A percentile compares a stretch with the other conserved stretches of the same genome.
phyloP scores from a whole-genome alignment of 2,797 vertebrate genomes.

The Gastrophryne carolinensis region DNA sequence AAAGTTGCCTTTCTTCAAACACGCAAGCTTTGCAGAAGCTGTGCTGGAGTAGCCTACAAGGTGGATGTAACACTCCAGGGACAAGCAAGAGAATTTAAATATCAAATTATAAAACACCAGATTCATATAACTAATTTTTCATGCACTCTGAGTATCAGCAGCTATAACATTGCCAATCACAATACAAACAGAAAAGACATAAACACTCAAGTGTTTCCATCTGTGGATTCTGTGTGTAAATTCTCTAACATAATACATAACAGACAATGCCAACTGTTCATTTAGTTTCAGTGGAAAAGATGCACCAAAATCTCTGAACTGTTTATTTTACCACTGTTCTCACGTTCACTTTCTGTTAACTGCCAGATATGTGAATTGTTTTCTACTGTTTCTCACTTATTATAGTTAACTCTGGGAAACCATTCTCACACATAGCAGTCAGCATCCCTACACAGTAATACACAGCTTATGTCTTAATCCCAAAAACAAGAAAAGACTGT shows the following conservation, averaged over 20 bases:
- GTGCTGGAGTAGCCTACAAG: no score
- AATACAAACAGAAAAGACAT: background rate
- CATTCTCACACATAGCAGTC: background rate
- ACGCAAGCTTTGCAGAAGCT: no score
- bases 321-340: constrained; percentile 15
- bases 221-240: no score
- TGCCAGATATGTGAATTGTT: constrained; percentile 11
- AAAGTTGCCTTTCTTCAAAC: no score
- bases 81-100: no score
- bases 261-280: background rate
- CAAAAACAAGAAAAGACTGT: background rate
- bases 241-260: no score
- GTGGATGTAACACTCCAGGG: no score
- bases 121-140: no score
- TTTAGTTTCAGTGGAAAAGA: background rate
- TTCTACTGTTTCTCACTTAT: background rate
- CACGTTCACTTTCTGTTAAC: background rate
- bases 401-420: constrained; percentile 18
- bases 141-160: no score
- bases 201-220: background rate
- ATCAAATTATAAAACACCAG: no score
- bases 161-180: no score
- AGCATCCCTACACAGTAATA: background rate
- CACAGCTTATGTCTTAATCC: background rate
- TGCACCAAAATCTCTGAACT: background rate